Conservation (phyloP, 2,888 invertebrate genomes). For the Xiphydria camelus region DNA sequence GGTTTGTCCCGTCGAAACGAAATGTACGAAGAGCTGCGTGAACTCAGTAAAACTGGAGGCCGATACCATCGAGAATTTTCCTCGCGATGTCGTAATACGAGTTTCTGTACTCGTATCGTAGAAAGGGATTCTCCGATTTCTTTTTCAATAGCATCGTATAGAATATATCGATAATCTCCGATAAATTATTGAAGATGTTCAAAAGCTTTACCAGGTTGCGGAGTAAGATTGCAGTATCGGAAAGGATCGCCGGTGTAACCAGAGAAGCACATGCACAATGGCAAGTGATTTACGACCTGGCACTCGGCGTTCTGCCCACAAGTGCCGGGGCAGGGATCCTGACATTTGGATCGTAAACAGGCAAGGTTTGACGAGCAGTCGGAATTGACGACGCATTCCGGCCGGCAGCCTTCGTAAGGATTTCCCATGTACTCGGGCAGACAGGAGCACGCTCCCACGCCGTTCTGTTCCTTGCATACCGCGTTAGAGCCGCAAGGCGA, state of each 20-base stretch:
- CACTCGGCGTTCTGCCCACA: constrained; percentile 66
- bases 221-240: constrained; percentile 24
- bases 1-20: too few relatives aligned
- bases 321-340: constrained; percentile 69
- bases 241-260: constrained; percentile 46
- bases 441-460: constrained; percentile 63
- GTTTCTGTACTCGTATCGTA: too few relatives aligned
- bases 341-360: constrained; percentile 74
- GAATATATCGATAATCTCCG: constrained; percentile 16
- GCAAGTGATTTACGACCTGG: constrained; percentile 56
- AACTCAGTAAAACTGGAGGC: too few relatives aligned
- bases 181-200: too few relatives aligned
- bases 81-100: too few relatives aligned
- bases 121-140: too few relatives aligned
- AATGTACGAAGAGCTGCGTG: too few relatives aligned
- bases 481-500: constrained; percentile 71
- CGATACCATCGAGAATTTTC: too few relatives aligned
- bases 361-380: constrained; percentile 75
- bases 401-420: constrained; percentile 72
- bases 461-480: constrained; percentile 60
- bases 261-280: constrained; percentile 53
- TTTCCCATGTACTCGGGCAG: constrained; percentile 66
- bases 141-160: too few relatives aligned
- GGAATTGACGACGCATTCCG: constrained; percentile 77
- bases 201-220: constrained; percentile 6